Percentiles rank a stretch among this genome's conserved stretches.
phyloP scores from a whole-genome alignment of 2,113 vertebrate genomes.

The Hemibates koningsi region DNA sequence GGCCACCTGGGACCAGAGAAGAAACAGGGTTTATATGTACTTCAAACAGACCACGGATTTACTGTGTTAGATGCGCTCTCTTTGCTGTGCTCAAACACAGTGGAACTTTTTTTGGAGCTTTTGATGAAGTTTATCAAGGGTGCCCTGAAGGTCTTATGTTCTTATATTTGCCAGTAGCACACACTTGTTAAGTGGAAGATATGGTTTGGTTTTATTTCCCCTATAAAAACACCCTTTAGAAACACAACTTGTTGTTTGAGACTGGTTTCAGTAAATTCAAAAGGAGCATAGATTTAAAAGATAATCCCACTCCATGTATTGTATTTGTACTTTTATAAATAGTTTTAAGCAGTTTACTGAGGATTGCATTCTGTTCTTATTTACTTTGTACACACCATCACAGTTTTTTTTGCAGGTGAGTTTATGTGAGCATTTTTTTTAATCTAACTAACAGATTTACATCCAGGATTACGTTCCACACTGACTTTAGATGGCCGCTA shows the following conservation, averaged over 20 bases:
- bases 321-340: background rate
- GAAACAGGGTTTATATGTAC: background rate
- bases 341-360: background rate
- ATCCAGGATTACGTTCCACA: constrained; percentile 38
- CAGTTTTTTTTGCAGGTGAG: background rate
- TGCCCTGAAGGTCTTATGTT: background rate
- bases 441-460: constrained; percentile 53
- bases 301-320: background rate
- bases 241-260: background rate
- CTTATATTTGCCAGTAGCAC: background rate
- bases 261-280: background rate
- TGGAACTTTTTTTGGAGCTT: constrained; percentile 11
- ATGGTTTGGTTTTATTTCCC: background rate
- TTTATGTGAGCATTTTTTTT: constrained; percentile 9
- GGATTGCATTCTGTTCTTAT: background rate
- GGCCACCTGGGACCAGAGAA: constrained; percentile 35
- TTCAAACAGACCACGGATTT: constrained; percentile 38
- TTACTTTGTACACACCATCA: background rate
- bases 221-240: background rate
- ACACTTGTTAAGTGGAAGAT: background rate
- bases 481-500: constrained; percentile 26
- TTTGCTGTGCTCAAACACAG: background rate
- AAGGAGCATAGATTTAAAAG: background rate
- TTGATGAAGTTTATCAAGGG: constrained; percentile 14
- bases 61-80: constrained; percentile 13